phyloP scores from a whole-genome alignment of 2,797 vertebrate species.

The Champsocephalus gunnari region DNA sequence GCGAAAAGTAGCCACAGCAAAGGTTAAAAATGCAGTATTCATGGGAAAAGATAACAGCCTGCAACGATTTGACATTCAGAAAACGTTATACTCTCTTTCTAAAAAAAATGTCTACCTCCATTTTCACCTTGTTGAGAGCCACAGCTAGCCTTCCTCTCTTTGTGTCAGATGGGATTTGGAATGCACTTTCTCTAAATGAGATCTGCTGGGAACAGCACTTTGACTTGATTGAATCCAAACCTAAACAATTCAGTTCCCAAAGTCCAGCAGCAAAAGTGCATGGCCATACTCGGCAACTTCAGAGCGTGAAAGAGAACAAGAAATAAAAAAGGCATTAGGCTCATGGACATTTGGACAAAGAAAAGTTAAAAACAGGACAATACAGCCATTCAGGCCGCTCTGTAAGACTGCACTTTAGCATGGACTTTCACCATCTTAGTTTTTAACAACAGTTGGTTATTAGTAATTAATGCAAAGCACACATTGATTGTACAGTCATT shows the following conservation, averaged over 20 bases:
- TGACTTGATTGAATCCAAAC: constrained; percentile 55
- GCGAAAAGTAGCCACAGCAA: constrained; percentile 34
- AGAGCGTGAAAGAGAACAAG: constrained; percentile 33
- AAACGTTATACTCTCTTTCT: constrained; percentile 28
- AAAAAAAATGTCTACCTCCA: constrained; percentile 35
- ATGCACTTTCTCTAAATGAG: constrained; percentile 55
- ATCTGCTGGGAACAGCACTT: constrained; percentile 68
- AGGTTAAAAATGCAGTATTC: constrained; percentile 58
- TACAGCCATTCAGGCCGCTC: not conserved
- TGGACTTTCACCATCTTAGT: not conserved
- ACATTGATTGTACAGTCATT: too few relatives aligned
- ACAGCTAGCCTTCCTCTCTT: not conserved
- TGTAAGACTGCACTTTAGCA: not conserved
- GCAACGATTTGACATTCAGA: constrained; percentile 46
- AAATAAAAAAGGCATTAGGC: constrained; percentile 8
- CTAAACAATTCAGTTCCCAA: constrained; percentile 36
- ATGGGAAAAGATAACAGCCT: constrained; percentile 44
- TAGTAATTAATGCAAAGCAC: not conserved
- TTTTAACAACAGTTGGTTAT: not conserved
- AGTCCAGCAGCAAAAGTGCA: not conserved
- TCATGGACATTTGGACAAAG: constrained; percentile 11
- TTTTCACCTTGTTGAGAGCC: constrained; percentile 28
- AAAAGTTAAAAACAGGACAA: constrained; percentile 11
- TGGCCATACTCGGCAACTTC: constrained; percentile 7
- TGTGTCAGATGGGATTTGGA: constrained; percentile 54